Evolutionary conservation across 2,113 vertebrate species (phyloP).

Genomic region (Callopanchax toddi): DNA sequence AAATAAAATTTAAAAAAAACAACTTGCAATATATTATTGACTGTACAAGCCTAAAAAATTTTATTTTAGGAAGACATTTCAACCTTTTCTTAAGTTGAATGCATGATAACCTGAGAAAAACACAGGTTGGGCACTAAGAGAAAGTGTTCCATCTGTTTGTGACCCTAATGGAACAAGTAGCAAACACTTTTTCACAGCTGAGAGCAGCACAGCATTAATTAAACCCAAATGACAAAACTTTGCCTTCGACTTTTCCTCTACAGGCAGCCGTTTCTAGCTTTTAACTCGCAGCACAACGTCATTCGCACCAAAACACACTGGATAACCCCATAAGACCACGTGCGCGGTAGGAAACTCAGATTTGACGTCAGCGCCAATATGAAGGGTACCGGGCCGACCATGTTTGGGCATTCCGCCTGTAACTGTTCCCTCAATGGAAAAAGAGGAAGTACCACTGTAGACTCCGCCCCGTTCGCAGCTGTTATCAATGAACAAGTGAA

Average conservation of each 20-base stretch:
- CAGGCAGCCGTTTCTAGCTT: slow-evolving; percentile 1
- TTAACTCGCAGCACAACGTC: slow-evolving; percentile 44
- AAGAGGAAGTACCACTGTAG: slow-evolving; percentile 44
- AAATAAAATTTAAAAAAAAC: too few species aligned
- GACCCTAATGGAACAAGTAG: background rate
- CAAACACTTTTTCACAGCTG: background rate
- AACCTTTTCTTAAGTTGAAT: background rate
- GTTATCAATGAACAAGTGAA: slow-evolving; percentile 65
- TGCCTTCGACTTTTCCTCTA: slow-evolving; percentile 28
- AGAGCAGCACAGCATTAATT: slow-evolving; percentile 9
- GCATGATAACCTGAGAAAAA: background rate
- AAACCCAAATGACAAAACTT: slow-evolving; percentile 17
- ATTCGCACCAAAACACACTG: slow-evolving; percentile 61
- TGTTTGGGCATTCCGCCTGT: slow-evolving; percentile 72
- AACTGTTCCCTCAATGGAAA: slow-evolving; percentile 63
- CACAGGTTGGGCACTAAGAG: too few species aligned
- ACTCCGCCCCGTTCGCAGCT: slow-evolving; percentile 42
- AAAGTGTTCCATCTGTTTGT: background rate
- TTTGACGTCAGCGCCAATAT: slow-evolving; percentile 69
- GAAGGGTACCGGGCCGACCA: slow-evolving; percentile 61
- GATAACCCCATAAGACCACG: slow-evolving; percentile 68
- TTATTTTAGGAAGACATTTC: background rate
- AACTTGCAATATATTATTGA: too few species aligned
- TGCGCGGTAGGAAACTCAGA: slow-evolving; percentile 59
- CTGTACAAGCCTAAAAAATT: too few species aligned